These are phyloP conservation scores for Timema podura DNA, from an alignment of 2,888 invertebrate genomes.

Conservation along the genomic window DNA sequence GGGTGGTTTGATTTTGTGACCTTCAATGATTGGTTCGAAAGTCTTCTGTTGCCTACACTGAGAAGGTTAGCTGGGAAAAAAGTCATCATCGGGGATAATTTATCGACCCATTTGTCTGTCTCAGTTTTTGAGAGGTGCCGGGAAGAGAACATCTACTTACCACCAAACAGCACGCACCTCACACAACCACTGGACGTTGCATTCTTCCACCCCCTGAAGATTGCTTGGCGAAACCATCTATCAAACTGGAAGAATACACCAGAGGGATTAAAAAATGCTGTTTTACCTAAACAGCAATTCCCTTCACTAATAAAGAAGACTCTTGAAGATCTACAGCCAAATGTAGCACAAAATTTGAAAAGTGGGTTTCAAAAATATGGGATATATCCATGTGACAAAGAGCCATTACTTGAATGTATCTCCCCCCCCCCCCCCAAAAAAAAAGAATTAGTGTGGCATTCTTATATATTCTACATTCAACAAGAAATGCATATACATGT, in stretches of 20 bases:
- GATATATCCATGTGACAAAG: constrained; percentile 1
- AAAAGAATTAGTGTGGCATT: not conserved
- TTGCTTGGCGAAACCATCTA: not conserved
- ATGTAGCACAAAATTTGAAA: not conserved
- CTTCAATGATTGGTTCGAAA: constrained; percentile 37
- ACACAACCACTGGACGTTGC: constrained; percentile 2
- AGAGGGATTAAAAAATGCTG: not conserved
- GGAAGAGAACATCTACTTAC: not conserved
- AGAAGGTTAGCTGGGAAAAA: constrained; percentile 18
- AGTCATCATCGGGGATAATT: not conserved
- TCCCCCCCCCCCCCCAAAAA: not conserved
- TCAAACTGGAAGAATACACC: not conserved
- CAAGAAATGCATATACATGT: constrained; percentile 20
- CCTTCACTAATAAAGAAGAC: not conserved
- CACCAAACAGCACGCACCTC: constrained; percentile 5
- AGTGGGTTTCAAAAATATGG: not conserved
- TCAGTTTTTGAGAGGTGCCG: not conserved
- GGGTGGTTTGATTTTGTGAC: constrained; percentile 38
- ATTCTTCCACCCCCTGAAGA: not conserved
- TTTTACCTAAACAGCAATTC: constrained; percentile 1
- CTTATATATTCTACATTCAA: not conserved
- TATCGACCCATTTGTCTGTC: not conserved
- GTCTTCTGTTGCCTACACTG: constrained; percentile 30
- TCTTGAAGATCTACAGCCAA: not conserved
- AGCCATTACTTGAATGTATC: not conserved